A percentile compares a stretch with the other conserved stretches of the same genome.
Conservation (phyloP, 1,140 invertebrate genomes). For the Aricia agestis region DNA sequence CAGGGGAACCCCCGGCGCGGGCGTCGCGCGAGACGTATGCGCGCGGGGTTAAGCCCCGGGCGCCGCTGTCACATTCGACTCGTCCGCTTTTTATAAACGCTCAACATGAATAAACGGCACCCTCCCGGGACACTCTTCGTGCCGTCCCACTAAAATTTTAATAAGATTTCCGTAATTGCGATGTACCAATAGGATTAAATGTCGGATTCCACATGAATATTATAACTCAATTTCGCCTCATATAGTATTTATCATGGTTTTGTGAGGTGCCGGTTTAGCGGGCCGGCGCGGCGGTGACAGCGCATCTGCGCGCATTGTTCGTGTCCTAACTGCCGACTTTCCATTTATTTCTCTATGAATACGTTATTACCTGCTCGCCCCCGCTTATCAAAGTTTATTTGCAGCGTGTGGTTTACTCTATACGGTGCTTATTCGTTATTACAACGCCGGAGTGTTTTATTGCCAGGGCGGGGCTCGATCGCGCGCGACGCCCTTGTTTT, state of each 20-base stretch:
- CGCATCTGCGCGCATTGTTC: conserved; percentile 69
- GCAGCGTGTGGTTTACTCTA: conserved; percentile 74
- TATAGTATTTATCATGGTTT: conserved; percentile 61
- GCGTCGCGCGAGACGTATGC: conserved; percentile 58
- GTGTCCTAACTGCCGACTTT: conserved; percentile 72
- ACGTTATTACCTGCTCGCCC: conserved; percentile 75
- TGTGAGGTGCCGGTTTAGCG: conserved; percentile 52
- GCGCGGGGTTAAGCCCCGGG: conserved; percentile 45
- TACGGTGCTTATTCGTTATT: conserved; percentile 75
- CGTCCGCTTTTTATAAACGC: conserved; percentile 50
- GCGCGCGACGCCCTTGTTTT: conserved; percentile 66
- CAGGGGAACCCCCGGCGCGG: conserved; percentile 51
- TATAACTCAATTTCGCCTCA: conserved; percentile 61
- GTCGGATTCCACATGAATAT: conserved; percentile 56
- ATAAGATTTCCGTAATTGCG: conserved; percentile 59
- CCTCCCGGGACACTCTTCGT: conserved; percentile 34
- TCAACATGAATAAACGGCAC: conserved; percentile 48
- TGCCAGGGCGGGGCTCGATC: conserved; percentile 68
- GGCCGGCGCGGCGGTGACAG: conserved; percentile 54
- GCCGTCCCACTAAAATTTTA: conserved; percentile 55
- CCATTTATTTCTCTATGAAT: conserved; percentile 77
- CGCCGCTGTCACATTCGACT: conserved; percentile 54
- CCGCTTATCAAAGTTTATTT: conserved; percentile 76
- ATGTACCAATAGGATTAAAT: conserved; percentile 32
- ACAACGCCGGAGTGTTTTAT: conserved; percentile 73